Percentiles rank a stretch among this genome's conserved stretches.
phyloP scores from a whole-genome alignment of 2,888 invertebrate species.

The Euplagia quadripunctaria region DNA sequence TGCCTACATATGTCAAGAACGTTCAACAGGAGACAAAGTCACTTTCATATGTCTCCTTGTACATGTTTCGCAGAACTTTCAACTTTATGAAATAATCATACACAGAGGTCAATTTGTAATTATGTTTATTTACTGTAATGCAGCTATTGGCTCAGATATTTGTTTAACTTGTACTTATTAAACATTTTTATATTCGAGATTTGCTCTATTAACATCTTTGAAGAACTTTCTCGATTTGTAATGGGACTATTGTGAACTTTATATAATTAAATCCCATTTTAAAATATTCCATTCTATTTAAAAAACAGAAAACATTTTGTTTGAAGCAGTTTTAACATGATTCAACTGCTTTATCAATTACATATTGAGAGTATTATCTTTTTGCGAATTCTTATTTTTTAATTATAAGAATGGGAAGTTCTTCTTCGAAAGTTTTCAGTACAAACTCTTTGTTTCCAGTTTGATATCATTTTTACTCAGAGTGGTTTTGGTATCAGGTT shows the following conservation, averaged over 20 bases:
- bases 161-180: neutral
- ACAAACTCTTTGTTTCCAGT: conserved; percentile 9
- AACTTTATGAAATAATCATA: conserved; percentile 4
- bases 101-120: neutral
- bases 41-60: neutral
- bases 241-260: neutral
- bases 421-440: neutral
- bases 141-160: neutral
- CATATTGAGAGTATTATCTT: neutral
- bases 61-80: neutral
- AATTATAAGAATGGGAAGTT: neutral
- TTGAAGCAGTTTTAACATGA: conserved; percentile 1
- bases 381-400: neutral
- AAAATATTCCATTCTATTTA: too few relatives aligned
- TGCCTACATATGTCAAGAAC: too few relatives aligned
- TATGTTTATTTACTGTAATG: conserved; percentile 2
- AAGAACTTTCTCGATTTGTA: neutral
- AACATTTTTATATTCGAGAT: neutral
- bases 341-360: neutral
- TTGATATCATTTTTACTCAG: conserved; percentile 11
- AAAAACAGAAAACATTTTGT: neutral
- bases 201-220: neutral
- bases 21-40: neutral
- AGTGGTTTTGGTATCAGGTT: conserved; percentile 9
- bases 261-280: neutral